Evolutionary conservation across 2,113 vertebrate species (phyloP).

Genomic region (Ciconia maguari): DNA sequence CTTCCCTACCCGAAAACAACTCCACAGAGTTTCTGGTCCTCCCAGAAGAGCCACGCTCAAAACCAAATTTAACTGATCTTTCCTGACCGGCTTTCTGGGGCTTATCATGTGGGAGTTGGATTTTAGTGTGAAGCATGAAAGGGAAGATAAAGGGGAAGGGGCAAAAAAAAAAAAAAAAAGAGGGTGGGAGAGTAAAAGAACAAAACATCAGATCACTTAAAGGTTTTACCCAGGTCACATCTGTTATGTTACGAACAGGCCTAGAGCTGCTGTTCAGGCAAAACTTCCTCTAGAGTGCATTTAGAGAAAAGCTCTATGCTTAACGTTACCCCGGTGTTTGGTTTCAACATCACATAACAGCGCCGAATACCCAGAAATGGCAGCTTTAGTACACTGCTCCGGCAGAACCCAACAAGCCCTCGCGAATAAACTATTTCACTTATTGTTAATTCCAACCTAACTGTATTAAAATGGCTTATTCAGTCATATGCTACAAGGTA

Average conservation of each 20-base stretch:
- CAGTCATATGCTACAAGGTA: background rate
- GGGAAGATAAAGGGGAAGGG: background rate
- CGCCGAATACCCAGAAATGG: background rate
- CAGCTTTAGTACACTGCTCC: background rate
- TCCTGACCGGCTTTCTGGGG: background rate
- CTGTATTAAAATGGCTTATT: background rate
- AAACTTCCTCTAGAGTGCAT: rapidly evolving
- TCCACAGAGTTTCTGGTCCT: background rate
- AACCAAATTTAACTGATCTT: background rate
- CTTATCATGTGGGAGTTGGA: background rate
- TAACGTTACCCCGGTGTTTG: background rate
- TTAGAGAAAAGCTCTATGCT: background rate
- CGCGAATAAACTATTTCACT: background rate
- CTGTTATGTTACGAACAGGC: background rate
- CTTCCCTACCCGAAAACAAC: background rate
- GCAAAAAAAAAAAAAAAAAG: too few species aligned
- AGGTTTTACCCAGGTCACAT: background rate
- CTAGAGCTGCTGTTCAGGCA: background rate
- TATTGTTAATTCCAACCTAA: background rate
- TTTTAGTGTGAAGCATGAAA: background rate
- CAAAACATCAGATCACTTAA: background rate
- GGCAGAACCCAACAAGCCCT: background rate
- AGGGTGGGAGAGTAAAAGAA: background rate
- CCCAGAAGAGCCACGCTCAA: background rate
- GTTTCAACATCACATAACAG: background rate